Conservation (phyloP, 2,113 vertebrate species). For the Pontoporia blainvillei region DNA sequence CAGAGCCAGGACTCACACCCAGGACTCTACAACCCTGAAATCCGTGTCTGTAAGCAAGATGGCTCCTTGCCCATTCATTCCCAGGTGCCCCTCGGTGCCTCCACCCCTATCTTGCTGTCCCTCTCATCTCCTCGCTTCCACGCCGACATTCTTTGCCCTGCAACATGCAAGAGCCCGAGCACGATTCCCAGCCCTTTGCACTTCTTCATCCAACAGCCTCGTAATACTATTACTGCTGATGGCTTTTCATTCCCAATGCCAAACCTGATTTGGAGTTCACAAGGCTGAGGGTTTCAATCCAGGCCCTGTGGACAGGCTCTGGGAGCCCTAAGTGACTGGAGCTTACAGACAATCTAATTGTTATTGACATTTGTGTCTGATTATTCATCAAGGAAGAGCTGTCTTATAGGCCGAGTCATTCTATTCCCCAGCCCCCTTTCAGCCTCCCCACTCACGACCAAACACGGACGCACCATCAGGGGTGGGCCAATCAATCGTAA, state of each 20-base stretch:
- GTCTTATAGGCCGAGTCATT: constrained; percentile 79
- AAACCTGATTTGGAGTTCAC: constrained; percentile 84
- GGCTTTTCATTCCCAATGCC: constrained; percentile 86
- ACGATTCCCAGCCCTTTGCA: constrained; percentile 57
- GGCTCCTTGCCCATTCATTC: rapidly evolving
- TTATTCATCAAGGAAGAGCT: constrained; percentile 83
- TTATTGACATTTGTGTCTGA: constrained; percentile 88
- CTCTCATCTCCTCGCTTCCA: rapidly evolving
- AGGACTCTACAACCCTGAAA: rapidly evolving
- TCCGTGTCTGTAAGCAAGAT: rapidly evolving
- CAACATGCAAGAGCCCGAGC: neutral
- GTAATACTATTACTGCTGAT: constrained; percentile 82
- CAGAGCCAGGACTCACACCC: neutral
- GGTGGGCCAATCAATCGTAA: constrained; percentile 78
- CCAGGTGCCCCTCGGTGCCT: rapidly evolving
- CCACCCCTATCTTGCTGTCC: neutral
- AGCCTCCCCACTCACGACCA: constrained; percentile 65
- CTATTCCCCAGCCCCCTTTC: constrained; percentile 77
- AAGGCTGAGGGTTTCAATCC: constrained; percentile 77
- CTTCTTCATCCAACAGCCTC: constrained; percentile 74
- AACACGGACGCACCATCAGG: neutral
- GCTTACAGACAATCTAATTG: constrained; percentile 86
- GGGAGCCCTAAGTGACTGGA: constrained; percentile 86
- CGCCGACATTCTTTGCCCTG: neutral
- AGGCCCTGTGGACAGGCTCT: constrained; percentile 77